Evolutionary conservation across 2,888 invertebrate genomes (phyloP).

Genomic region (Drosophila robusta): DNA sequence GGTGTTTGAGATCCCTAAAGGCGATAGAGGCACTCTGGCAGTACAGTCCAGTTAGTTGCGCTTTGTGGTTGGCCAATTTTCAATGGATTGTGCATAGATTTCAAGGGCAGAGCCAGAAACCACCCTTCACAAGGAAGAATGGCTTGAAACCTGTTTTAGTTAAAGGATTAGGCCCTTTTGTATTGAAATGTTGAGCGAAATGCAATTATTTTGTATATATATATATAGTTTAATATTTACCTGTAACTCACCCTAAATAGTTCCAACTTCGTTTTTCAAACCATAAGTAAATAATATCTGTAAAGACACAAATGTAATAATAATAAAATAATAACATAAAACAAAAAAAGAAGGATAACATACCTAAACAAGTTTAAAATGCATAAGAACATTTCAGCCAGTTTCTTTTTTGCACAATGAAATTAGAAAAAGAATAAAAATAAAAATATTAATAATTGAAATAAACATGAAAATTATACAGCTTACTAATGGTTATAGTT

Average conservation of each 20-base stretch:
- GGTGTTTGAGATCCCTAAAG: constrained; percentile 44
- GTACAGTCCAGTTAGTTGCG: constrained; percentile 63
- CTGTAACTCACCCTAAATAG: constrained; percentile 10
- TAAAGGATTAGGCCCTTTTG: constrained; percentile 62
- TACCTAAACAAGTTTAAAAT: constrained; percentile 7
- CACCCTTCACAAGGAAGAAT: constrained; percentile 40
- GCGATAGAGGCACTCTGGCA: constrained; percentile 17
- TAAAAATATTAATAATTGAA: constrained; percentile 8
- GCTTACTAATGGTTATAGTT: background rate
- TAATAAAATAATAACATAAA: constrained; percentile 2
- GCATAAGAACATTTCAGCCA: background rate
- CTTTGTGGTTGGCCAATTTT: constrained; percentile 67
- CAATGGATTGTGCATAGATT: constrained; percentile 28
- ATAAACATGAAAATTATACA: background rate
- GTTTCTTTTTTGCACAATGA: background rate
- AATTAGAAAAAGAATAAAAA: constrained; percentile 9
- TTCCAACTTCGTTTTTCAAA: background rate
- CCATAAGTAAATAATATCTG: constrained; percentile 21
- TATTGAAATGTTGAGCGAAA: constrained; percentile 40
- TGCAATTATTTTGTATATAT: constrained; percentile 5
- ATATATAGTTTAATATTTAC: constrained; percentile 33
- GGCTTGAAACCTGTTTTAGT: constrained; percentile 62
- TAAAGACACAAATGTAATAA: constrained; percentile 8
- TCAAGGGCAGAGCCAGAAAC: constrained; percentile 54
- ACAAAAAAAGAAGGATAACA: background rate